Evolutionary conservation across 2,113 vertebrate species (phyloP).

Genomic region (Gallinago jamesoni): DNA sequence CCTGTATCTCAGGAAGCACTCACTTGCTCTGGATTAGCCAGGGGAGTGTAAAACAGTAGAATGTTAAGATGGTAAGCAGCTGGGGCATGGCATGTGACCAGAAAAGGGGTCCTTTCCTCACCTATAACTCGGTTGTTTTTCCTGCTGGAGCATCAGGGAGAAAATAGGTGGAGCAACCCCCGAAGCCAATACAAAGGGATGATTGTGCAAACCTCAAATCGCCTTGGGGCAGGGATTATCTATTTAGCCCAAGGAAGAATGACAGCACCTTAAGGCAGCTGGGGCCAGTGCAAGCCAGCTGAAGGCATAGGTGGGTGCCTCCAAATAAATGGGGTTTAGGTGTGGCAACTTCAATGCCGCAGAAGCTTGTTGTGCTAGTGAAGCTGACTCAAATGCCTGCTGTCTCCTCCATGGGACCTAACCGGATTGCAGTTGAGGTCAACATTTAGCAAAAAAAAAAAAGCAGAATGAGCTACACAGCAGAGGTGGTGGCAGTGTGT

Average conservation of each 20-base stretch:
- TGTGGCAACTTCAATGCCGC: neutral
- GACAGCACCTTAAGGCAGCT: neutral
- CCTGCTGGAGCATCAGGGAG: neutral
- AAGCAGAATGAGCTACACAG: rapidly evolving
- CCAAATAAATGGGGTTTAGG: rapidly evolving
- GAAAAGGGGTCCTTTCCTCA: neutral
- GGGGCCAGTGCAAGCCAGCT: neutral
- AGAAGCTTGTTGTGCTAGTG: neutral
- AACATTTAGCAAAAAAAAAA: neutral
- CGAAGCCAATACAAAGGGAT: neutral
- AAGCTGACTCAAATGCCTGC: rapidly evolving
- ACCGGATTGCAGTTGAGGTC: neutral
- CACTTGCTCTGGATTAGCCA: neutral
- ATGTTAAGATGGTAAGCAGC: neutral
- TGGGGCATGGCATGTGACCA: neutral
- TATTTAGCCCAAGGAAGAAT: neutral
- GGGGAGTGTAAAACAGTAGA: neutral
- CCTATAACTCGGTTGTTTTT: neutral
- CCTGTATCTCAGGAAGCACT: neutral
- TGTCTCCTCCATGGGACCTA: neutral
- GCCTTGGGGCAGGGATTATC: neutral
- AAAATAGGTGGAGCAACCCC: neutral
- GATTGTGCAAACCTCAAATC: neutral
- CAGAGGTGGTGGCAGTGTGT: neutral
- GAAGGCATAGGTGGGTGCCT: neutral